Conservation (phyloP, 2,113 vertebrate species). For the Phaetusa simplex region DNA sequence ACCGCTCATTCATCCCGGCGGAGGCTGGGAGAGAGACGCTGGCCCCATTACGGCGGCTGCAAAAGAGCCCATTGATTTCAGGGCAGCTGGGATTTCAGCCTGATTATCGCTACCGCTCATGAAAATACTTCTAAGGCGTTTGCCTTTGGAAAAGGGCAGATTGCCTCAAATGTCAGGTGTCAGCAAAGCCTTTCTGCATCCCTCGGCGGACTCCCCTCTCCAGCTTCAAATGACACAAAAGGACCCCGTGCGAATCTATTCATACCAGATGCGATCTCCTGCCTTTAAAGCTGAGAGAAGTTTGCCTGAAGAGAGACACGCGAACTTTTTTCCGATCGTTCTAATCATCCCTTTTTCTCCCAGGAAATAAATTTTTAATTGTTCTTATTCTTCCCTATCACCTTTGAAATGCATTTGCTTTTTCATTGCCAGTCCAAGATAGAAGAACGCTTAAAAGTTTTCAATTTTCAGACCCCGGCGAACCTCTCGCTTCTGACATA, state of each 20-base stretch:
- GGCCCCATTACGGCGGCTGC: rapidly evolving
- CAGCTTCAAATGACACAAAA: not conserved
- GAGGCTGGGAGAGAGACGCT: rapidly evolving
- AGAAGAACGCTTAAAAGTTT: not conserved
- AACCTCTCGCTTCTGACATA: not conserved
- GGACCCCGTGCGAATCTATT: not conserved
- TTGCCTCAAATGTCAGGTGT: constrained; percentile 43
- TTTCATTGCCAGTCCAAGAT: not conserved
- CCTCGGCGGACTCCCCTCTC: not conserved
- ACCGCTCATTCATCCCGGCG: rapidly evolving
- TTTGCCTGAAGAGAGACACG: not conserved
- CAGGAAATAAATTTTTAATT: constrained; percentile 55
- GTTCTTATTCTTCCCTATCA: constrained; percentile 9
- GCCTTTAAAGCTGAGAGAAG: not conserved
- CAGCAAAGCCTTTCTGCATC: constrained; percentile 36
- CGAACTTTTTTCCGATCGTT: not conserved
- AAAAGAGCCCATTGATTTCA: not conserved
- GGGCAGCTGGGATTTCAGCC: not conserved
- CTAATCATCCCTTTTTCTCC: not conserved
- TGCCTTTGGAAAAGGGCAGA: not conserved
- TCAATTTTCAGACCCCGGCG: constrained; percentile 23
- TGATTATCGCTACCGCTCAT: rapidly evolving
- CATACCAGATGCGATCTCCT: not conserved
- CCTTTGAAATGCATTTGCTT: not conserved
- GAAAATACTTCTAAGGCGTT: not conserved